phyloP scores from a whole-genome alignment of 2,888 invertebrate species.

The Reticulitermes lucifugus region DNA sequence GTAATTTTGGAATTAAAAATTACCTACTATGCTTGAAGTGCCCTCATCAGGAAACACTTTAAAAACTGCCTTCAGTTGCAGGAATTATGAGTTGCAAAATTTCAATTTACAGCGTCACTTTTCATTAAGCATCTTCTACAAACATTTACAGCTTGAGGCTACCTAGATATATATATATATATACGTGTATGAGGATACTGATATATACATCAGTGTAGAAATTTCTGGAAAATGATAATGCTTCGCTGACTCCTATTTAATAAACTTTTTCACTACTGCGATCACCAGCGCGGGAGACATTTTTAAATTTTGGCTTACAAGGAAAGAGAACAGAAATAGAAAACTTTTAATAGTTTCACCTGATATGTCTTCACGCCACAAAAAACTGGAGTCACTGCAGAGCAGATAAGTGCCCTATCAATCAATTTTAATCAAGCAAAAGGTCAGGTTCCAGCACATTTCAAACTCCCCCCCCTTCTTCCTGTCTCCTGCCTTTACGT shows the following conservation, averaged over 20 bases:
- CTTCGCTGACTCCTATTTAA: neutral
- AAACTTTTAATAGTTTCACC: neutral
- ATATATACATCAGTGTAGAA: neutral
- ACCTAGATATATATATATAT: neutral
- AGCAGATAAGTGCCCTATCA: too few species aligned
- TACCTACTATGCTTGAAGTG: too few species aligned
- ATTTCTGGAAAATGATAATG: neutral
- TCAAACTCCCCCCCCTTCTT: too few species aligned
- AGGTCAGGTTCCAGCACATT: too few species aligned
- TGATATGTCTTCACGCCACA: neutral
- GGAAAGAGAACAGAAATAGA: neutral
- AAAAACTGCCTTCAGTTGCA: too few species aligned
- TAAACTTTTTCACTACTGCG: neutral
- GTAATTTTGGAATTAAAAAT: too few species aligned
- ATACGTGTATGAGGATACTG: too few species aligned
- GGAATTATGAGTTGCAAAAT: too few species aligned
- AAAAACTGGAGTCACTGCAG: too few species aligned
- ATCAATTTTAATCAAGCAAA: too few species aligned
- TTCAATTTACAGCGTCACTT: neutral
- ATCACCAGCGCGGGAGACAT: neutral
- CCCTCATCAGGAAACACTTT: too few species aligned
- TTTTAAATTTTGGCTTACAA: neutral
- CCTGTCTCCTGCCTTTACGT: too few species aligned
- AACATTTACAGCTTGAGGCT: neutral
- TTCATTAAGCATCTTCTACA: neutral